Conservation (phyloP, 2,113 vertebrate genomes). For the Perognathus longimembris region DNA sequence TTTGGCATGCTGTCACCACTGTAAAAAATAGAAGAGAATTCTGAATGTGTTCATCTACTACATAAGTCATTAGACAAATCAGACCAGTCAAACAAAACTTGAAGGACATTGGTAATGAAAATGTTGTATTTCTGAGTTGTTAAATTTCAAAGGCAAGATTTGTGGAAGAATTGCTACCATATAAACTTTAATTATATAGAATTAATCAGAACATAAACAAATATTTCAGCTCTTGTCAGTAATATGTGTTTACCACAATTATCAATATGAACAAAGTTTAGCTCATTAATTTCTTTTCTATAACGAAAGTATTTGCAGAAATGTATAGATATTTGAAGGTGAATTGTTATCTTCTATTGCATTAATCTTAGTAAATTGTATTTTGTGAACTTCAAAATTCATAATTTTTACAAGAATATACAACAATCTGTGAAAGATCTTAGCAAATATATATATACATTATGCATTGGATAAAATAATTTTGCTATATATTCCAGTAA, state of each 20-base stretch:
- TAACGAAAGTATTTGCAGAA: constrained; percentile 8
- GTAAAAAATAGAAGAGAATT: background rate
- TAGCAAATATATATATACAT: background rate
- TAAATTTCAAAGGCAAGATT: background rate
- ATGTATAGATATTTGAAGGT: background rate
- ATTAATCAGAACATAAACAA: background rate
- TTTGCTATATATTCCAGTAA: background rate
- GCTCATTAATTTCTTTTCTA: background rate
- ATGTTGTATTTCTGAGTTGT: background rate
- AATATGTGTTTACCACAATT: constrained; percentile 4
- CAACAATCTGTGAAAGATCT: background rate
- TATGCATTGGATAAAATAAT: background rate
- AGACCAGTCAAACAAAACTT: background rate
- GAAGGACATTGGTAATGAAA: background rate
- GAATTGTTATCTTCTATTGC: background rate
- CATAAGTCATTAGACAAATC: background rate
- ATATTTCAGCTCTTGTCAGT: background rate
- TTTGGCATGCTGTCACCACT: background rate
- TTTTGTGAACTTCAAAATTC: background rate
- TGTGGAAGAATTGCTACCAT: background rate
- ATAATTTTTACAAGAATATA: background rate
- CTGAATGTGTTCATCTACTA: background rate
- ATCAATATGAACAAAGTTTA: background rate
- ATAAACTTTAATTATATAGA: background rate
- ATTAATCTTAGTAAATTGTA: background rate